These are phyloP conservation scores for Pionites leucogaster DNA, from an alignment of 2,113 vertebrate species.

Conservation along the genomic window DNA sequence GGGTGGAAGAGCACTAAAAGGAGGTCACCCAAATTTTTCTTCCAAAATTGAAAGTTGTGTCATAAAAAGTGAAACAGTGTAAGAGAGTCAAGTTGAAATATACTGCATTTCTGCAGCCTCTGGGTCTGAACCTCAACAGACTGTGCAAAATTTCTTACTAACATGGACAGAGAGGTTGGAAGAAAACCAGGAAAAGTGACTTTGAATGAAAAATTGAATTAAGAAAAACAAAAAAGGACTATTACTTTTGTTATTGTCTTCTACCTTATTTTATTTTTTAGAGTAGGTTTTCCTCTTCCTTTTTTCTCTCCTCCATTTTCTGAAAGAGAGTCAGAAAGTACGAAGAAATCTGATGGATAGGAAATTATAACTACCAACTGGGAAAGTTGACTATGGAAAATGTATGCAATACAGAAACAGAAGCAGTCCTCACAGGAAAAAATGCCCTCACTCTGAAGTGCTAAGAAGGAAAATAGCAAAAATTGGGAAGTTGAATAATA, in stretches of 20 bases:
- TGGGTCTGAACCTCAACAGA: background rate
- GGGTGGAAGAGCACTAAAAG: fast-evolving
- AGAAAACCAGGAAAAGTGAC: background rate
- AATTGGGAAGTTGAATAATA: background rate
- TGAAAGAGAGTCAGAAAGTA: background rate
- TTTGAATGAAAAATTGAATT: background rate
- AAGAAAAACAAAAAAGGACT: background rate
- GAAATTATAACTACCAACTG: background rate
- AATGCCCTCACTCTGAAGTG: background rate
- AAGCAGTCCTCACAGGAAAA: background rate
- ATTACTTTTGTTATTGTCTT: background rate
- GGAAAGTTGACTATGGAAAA: background rate
- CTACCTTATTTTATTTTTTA: background rate
- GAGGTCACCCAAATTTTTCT: background rate
- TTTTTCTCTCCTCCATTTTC: background rate
- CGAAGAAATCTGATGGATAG: background rate
- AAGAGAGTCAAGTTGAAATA: background rate
- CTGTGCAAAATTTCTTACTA: background rate
- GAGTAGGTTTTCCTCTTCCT: background rate
- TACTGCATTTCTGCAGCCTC: background rate
- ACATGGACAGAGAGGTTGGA: background rate
- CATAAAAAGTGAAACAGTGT: background rate
- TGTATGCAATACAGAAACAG: background rate
- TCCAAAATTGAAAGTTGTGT: background rate
- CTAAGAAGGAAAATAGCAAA: background rate